A percentile compares a stretch with the other conserved stretches of the same genome.
Evolutionary conservation across 1,140 invertebrate species (phyloP).

Genomic region (Caenorhabditis inopinata): DNA sequence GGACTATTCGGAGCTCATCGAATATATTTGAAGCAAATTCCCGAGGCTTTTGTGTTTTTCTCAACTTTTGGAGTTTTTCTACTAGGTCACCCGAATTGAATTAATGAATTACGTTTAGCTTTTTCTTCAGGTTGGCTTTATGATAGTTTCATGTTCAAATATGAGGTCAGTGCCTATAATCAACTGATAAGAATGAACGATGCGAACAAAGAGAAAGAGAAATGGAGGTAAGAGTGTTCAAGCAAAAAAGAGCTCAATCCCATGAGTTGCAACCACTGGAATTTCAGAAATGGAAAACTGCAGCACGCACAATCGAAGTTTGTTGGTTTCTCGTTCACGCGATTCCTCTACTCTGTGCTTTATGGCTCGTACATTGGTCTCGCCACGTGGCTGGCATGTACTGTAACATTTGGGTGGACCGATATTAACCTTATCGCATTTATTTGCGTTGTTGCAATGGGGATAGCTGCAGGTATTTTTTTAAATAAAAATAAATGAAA

Average conservation of each 20-base stretch:
- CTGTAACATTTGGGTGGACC: slow-evolving; percentile 14
- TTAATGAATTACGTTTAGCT: too few species aligned
- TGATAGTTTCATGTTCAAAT: slow-evolving; percentile 40
- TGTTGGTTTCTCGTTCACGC: slow-evolving; percentile 18
- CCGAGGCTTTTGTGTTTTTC: slow-evolving; percentile 56
- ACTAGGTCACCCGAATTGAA: slow-evolving; percentile 35
- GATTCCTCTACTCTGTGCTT: slow-evolving; percentile 21
- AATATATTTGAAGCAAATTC: slow-evolving; percentile 49
- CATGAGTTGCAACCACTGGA: too few species aligned
- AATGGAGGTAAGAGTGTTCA: slow-evolving; percentile 1
- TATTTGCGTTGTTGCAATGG: background rate
- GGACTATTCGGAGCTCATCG: slow-evolving; percentile 50
- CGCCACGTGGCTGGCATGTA: slow-evolving; percentile 34
- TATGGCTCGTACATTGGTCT: slow-evolving; percentile 41
- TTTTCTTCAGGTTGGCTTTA: background rate
- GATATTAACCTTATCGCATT: background rate
- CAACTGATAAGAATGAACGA: background rate
- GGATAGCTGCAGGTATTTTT: slow-evolving; percentile 25
- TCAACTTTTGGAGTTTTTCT: slow-evolving; percentile 51
- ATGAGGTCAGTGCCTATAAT: slow-evolving; percentile 23
- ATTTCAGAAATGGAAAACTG: slow-evolving; percentile 25
- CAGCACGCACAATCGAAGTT: background rate
- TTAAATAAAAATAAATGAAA: background rate
- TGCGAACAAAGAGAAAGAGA: slow-evolving; percentile 7
- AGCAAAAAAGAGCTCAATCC: too few species aligned